phyloP scores from a whole-genome alignment of 2,888 invertebrate species.

The Busseola fusca region DNA sequence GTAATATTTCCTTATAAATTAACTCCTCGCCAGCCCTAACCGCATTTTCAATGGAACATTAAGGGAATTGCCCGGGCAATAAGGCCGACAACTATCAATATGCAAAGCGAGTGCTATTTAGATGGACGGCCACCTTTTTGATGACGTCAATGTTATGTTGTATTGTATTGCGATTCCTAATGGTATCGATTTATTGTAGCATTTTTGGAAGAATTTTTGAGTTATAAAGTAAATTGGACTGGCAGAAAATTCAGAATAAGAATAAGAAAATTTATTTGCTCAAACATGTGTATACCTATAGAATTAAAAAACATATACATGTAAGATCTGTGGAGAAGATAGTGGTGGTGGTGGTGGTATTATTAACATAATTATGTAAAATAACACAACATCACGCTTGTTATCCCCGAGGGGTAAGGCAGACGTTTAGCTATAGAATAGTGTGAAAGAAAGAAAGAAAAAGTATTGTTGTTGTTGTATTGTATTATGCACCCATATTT shows the following conservation, averaged over 20 bases:
- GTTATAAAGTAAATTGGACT: background rate
- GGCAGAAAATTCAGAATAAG: background rate
- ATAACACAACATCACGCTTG: too few relatives aligned
- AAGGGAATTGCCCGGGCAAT: slow-evolving; percentile 58
- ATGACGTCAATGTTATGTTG: slow-evolving; percentile 50
- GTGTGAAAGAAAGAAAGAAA: too few relatives aligned
- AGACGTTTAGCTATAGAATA: too few relatives aligned
- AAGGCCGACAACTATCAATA: slow-evolving; percentile 51
- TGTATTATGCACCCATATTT: too few relatives aligned
- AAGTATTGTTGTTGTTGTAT: too few relatives aligned
- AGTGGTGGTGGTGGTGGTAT: too few relatives aligned
- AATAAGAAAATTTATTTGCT: too few relatives aligned
- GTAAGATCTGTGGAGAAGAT: too few relatives aligned
- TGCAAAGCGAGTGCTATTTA: slow-evolving; percentile 41
- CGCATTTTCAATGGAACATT: slow-evolving; percentile 59
- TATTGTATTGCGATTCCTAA: slow-evolving; percentile 28
- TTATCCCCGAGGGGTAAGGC: too few relatives aligned
- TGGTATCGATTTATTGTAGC: slow-evolving; percentile 1
- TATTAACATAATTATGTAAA: too few relatives aligned
- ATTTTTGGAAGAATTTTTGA: background rate
- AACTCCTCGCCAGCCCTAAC: slow-evolving; percentile 13
- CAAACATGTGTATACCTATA: too few relatives aligned
- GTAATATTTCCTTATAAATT: slow-evolving; percentile 38
- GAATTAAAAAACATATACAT: too few relatives aligned
- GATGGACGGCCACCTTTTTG: slow-evolving; percentile 25